These are phyloP conservation scores for Zaprionus bogoriensis DNA, from an alignment of 2,888 invertebrate genomes.

Conservation along the genomic window DNA sequence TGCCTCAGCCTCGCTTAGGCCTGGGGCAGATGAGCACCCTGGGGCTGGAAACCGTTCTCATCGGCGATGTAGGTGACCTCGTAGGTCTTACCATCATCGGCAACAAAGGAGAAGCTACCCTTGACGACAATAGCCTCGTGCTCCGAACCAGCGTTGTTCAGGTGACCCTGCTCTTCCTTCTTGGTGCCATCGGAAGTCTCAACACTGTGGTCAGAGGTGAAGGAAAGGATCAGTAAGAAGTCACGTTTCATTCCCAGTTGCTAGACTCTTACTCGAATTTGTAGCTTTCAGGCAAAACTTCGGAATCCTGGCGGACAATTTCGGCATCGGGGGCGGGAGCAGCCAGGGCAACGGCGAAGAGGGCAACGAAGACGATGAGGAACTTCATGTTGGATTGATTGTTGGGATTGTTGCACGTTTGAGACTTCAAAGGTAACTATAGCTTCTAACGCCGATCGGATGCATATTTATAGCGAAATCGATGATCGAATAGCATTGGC, in stretches of 20 bases:
- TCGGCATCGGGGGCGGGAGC: constrained; percentile 18
- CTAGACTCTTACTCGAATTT: constrained; percentile 71
- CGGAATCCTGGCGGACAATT: neutral
- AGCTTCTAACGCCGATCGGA: neutral
- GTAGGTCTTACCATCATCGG: neutral
- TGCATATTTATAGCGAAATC: constrained; percentile 10
- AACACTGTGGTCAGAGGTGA: neutral
- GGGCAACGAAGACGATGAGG: constrained; percentile 61
- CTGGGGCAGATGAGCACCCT: constrained; percentile 2
- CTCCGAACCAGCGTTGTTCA: neutral
- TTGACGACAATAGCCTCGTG: neutral
- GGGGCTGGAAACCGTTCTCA: constrained; percentile 18
- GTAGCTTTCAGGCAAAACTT: constrained; percentile 84
- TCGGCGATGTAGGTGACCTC: constrained; percentile 3
- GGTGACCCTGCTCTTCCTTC: rapidly evolving
- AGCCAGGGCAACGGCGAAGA: constrained; percentile 66
- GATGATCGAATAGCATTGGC: neutral
- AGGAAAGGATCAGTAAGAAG: neutral
- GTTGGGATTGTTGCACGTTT: constrained; percentile 13
- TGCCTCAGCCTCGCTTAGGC: neutral
- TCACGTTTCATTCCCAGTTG: neutral
- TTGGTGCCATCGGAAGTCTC: constrained; percentile 25
- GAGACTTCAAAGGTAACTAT: constrained; percentile 29
- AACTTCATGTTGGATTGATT: constrained; percentile 53
- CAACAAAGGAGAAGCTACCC: neutral